Evolutionary conservation across 2,888 invertebrate genomes (phyloP), one percentile per base, ranked within the genome.

Genomic region (Phalangium opilio): DNA sequence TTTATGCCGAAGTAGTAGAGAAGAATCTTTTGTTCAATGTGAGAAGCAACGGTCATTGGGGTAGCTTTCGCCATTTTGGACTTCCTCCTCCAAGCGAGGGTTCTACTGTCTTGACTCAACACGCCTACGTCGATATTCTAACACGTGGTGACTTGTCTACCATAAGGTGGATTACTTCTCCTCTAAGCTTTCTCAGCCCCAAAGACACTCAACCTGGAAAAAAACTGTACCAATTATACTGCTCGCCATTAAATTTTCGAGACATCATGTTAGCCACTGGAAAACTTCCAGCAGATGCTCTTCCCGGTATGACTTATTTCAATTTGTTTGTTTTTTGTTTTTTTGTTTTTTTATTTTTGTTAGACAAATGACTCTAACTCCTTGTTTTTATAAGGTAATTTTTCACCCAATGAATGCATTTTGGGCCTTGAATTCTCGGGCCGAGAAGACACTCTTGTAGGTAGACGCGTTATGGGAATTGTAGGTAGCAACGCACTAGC

Each of bases 221-320:
- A 10, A 32, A 47, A 7, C 14, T 41, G 7, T 91, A 90, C 69
- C 75, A 75, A 54, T 90, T 93, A 12, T 84, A 90, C 67, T 93
- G 85, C 69, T 84, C 93, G 1, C 85, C 93, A 36, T 76, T 96
- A 51, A 96, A 96, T 71, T 96, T 96, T 82, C 79, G 95, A 57
- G 96, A 98, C 69, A 79, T 96, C 57, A 98, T 98, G 96, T 70
- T 96, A 62, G 93, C 95, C 27, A 89, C 89, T 19, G 96, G 95
- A 59, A 93, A 95, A 70, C 75, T 96, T 53, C 86, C 95, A 45
- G 90, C 93, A 27, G 96, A 96, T 71, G 91, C 95, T 42, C 75
- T 96, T 49, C 96, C 96, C 12, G 90, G 89, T 50, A 78, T 83
- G 63, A 71, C 8, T 27, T 7, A 10, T 15, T 12, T 33, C n/a